These are phyloP conservation scores for Cervus canadensis DNA, from an alignment of 2,113 vertebrate species.

Conservation along the genomic window DNA sequence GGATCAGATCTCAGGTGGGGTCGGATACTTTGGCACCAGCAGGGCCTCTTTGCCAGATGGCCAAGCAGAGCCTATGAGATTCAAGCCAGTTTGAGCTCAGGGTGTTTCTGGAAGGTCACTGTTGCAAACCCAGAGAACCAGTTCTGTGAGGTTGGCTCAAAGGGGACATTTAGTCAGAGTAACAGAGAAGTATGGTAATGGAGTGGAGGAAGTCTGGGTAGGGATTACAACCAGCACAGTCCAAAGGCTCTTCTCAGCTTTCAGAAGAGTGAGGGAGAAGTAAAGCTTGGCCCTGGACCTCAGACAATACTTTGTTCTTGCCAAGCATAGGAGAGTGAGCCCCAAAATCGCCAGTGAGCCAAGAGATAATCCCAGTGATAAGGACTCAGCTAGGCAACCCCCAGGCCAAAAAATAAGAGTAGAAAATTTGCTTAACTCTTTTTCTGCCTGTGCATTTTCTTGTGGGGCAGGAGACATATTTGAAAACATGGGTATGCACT, in stretches of 20 bases:
- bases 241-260: slow-evolving; percentile 13
- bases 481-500: background rate
- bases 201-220: slow-evolving; percentile 25
- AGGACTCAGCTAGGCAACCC: background rate
- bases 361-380: background rate
- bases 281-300: background rate
- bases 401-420: background rate
- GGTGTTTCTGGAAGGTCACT: slow-evolving; percentile 5
- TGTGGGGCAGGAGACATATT: background rate
- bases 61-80: background rate
- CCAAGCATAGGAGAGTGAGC: background rate
- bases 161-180: slow-evolving; percentile 14
- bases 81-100: background rate
- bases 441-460: background rate
- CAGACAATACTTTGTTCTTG: background rate
- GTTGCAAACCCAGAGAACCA: slow-evolving; percentile 51
- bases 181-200: background rate
- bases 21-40: background rate
- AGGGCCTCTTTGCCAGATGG: background rate
- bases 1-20: background rate
- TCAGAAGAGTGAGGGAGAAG: background rate
- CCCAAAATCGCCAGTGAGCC: background rate
- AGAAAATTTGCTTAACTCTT: background rate
- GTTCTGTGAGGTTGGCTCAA: slow-evolving; percentile 54
- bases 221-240: background rate